These are phyloP conservation scores for Drosophila equinoxialis DNA, from an alignment of 1,140 invertebrate genomes.

Conservation along the genomic window DNA sequence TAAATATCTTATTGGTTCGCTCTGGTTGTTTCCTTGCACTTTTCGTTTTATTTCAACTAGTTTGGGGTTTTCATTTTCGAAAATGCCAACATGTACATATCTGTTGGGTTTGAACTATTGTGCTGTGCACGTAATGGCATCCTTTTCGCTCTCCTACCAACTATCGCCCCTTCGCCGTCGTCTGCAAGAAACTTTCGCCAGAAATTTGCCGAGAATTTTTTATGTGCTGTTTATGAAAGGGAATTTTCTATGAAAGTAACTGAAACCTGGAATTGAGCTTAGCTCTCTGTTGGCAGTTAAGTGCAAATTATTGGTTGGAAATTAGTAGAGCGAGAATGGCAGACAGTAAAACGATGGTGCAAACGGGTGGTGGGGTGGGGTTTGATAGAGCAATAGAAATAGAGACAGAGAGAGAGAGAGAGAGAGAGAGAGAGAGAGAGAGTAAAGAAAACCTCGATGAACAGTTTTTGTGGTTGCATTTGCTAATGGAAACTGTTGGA, in stretches of 20 bases:
- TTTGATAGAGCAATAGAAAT: not conserved
- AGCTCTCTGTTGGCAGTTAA: conserved; percentile 58
- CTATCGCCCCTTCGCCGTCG: not conserved
- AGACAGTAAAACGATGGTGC: not conserved
- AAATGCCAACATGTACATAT: conserved; percentile 31
- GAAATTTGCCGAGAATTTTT: conserved; percentile 44
- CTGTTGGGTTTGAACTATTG: conserved; percentile 48
- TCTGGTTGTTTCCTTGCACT: not conserved
- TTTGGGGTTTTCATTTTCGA: not conserved
- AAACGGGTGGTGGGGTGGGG: not conserved
- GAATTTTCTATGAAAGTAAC: conserved; percentile 69
- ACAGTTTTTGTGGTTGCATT: conserved; percentile 70
- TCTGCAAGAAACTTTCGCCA: conserved; percentile 26
- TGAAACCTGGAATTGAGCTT: conserved; percentile 43
- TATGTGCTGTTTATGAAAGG: conserved; percentile 59
- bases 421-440: not conserved
- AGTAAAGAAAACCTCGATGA: conserved; percentile 20
- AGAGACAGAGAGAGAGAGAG: not conserved
- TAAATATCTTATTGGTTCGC: too few species aligned
- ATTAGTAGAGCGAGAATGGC: conserved; percentile 65
- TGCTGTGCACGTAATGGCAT: conserved; percentile 41
- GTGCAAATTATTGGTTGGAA: conserved; percentile 71
- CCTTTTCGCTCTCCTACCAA: not conserved
- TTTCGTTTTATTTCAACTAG: not conserved
- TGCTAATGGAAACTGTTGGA: conserved; percentile 68